These are phyloP conservation scores for Lates japonicus DNA, from an alignment of 2,797 vertebrate species.

Conservation along the genomic window DNA sequence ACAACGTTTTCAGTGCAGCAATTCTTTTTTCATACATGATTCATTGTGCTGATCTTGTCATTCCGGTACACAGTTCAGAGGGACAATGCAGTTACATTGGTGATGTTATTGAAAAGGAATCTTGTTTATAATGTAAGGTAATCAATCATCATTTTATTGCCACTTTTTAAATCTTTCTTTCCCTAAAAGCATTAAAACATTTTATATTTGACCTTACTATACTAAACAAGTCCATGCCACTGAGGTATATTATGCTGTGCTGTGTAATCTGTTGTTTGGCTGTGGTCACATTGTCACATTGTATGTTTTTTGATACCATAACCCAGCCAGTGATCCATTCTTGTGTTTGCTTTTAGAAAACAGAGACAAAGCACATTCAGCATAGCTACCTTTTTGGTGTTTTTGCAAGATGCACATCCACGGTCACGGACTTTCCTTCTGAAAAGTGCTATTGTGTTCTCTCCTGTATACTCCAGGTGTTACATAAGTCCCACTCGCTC, in stretches of 20 bases:
- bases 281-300: neutral
- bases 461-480: conserved; percentile 1
- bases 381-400: conserved; percentile 49
- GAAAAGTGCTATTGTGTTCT: conserved; percentile 2
- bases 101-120: neutral
- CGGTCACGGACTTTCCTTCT: conserved; percentile 6
- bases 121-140: neutral
- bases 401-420: conserved; percentile 30
- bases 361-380: neutral
- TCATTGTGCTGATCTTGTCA: no score
- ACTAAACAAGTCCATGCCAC: neutral
- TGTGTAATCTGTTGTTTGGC: neutral
- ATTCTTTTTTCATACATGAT: no score
- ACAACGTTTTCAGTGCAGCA: neutral
- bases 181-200: neutral
- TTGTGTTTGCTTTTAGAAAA: no score
- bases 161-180: neutral
- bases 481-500: conserved; percentile 34
- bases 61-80: neutral
- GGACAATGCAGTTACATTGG: neutral
- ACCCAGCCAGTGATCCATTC: neutral
- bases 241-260: neutral
- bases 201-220: neutral
- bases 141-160: neutral
- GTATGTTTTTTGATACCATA: neutral